These are phyloP conservation scores for Siderastrea radians DNA, from an alignment of 92 coral and sea anemone genomes.

Conservation along the genomic window DNA sequence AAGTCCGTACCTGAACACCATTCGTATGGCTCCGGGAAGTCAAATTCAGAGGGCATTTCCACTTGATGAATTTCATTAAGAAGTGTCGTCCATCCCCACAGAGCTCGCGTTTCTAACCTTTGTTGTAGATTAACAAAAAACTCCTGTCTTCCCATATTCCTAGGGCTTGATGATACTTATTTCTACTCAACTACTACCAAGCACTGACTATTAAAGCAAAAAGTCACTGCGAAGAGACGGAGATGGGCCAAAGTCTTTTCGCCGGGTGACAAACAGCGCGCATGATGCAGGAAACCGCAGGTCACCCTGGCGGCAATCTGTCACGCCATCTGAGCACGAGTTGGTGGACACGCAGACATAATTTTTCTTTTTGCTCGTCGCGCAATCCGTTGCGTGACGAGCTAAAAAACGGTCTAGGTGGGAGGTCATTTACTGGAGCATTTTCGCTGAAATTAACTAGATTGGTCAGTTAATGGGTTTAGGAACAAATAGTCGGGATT, in stretches of 20 bases:
- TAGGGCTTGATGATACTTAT: constrained; percentile 18
- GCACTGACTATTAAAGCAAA: not conserved
- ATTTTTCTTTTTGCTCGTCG: too few relatives aligned
- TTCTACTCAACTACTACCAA: not conserved
- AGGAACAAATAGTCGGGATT: not conserved
- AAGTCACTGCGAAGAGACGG: not conserved
- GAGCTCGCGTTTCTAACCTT: constrained; percentile 46
- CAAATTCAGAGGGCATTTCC: constrained; percentile 47
- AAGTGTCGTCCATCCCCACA: constrained; percentile 62
- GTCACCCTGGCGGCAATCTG: too few relatives aligned
- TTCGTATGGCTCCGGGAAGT: constrained; percentile 49
- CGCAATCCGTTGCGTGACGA: too few relatives aligned
- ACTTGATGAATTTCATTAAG: constrained; percentile 29
- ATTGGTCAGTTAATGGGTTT: not conserved
- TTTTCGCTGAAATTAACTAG: not conserved
- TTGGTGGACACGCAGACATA: too few relatives aligned
- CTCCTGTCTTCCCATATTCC: constrained; percentile 26
- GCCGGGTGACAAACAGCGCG: too few relatives aligned
- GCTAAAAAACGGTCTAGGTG: not conserved
- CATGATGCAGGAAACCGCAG: too few relatives aligned
- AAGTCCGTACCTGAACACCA: constrained; percentile 39
- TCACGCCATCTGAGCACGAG: too few relatives aligned
- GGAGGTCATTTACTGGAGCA: not conserved
- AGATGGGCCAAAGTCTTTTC: not conserved
- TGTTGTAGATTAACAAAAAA: constrained; percentile 25